Conservation (phyloP, 2,797 vertebrate genomes). For the Tachyglossus aculeatus region DNA sequence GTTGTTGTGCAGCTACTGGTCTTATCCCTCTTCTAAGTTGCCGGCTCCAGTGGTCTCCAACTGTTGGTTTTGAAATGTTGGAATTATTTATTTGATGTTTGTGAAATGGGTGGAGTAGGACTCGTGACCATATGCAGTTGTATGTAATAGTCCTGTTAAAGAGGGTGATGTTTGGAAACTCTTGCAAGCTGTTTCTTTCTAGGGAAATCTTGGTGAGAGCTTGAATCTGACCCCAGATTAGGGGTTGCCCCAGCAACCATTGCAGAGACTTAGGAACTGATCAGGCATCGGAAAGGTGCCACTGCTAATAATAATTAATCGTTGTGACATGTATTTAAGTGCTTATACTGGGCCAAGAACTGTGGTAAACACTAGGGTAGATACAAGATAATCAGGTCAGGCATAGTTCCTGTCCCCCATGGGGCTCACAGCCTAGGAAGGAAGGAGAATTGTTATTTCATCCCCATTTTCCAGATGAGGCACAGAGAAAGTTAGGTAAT, state of each 20-base stretch:
- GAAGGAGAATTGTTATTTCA: no score
- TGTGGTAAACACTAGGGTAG: no score
- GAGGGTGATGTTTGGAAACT: background rate
- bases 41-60: conserved; percentile 8
- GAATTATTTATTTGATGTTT: background rate
- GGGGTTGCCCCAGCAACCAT: background rate
- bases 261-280: background rate
- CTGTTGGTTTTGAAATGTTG: conserved; percentile 17
- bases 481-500: no score
- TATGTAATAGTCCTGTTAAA: conserved; percentile 25
- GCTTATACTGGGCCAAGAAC: no score
- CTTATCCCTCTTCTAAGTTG: conserved; percentile 14
- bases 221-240: background rate
- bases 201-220: background rate
- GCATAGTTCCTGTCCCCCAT: no score
- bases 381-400: no score
- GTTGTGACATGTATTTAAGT: no score
- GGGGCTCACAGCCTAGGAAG: no score
- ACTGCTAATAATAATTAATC: no score
- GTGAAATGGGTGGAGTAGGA: background rate
- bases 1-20: conserved; percentile 3
- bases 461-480: no score
- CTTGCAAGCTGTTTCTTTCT: background rate
- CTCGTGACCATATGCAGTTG: conserved; percentile 18
- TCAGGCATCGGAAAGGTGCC: no score